Base-by-base conservation (phyloP, 2,888 invertebrate genomes). In the Stenodera caucasica region DNA sequence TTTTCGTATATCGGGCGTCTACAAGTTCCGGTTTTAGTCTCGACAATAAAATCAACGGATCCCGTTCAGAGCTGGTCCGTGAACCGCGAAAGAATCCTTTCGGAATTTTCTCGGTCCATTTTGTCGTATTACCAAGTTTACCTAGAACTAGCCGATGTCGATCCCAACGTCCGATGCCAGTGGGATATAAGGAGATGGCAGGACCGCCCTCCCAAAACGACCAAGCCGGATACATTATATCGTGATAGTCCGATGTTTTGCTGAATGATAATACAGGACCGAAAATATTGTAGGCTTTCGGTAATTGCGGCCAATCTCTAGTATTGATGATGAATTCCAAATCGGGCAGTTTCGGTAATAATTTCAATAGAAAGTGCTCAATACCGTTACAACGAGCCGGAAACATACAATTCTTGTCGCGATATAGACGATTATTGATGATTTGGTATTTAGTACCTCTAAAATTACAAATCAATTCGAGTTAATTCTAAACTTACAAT, bases 161-260 rank as follows among this genome's bases (percentile, higher is more conserved):
- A 79, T 97, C 96, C 98, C 98, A 98, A 45, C 96, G 84, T 78
- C 81, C 81, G 65, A 98, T 87, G 18, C 98, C 98, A 56, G 88
- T 90, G 0, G 98, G 98, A 81, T 97, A 96, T 9, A 96, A 82
- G 35, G 90, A 88, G 70, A 98, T 97, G 0, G 98, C 97, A 12
- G 98, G 98, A 0, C 98, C 98, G 26, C 98, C 98, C 81, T 95
- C 95, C 96, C 97, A 96, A 80, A 98, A 98, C 40, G 95, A 90
- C 98, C 98, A 98, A 0, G 97, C 93, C 0, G 98, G 98, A 78
- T 92, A 94, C 88, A 92, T 92, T 63, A 98, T 94, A 77, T 98
- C 98, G 78, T 85, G 84, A 80, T 94, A 92, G 33, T 93, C 89
- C 45, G 78, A 75, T 0, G 91, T 90, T 90, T 97, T 98, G 78